Evolutionary conservation across 1,140 invertebrate species (phyloP).

Genomic region (Drosophila jambulina): DNA sequence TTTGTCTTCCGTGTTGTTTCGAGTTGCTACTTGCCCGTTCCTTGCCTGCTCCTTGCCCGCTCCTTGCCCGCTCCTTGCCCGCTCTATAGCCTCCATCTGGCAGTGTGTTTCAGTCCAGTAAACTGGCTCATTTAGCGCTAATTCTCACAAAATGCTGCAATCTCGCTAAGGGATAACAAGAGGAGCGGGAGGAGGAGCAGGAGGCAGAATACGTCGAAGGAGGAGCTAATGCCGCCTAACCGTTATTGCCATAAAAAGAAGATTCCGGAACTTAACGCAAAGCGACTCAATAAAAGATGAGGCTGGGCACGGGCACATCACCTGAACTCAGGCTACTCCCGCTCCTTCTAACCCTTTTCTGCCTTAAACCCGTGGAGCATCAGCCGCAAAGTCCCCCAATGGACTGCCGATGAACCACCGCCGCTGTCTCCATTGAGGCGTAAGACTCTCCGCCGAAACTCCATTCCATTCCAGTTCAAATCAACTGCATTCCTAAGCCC

Average conservation of each 20-base stretch:
- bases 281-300: constrained; percentile 53
- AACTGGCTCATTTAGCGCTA: constrained; percentile 78
- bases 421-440: constrained; percentile 38
- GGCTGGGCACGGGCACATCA: constrained; percentile 47
- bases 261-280: constrained; percentile 50
- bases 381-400: constrained; percentile 68
- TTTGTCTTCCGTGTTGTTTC: constrained; percentile 19
- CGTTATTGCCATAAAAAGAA: constrained; percentile 55
- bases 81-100: neutral
- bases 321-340: constrained; percentile 45
- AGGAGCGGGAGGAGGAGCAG: neutral
- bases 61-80: no score
- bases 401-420: constrained; percentile 39
- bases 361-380: constrained; percentile 11
- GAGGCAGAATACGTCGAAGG: neutral
- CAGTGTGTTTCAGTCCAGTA: constrained; percentile 60
- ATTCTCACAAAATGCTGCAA: constrained; percentile 71
- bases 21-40: no score
- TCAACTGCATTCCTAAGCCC: constrained; percentile 76
- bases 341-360: constrained; percentile 19
- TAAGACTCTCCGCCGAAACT: constrained; percentile 52
- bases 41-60: no score
- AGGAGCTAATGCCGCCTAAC: constrained; percentile 67
- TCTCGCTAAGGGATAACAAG: constrained; percentile 54
- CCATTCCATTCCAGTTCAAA: constrained; percentile 55